phyloP scores from a whole-genome alignment of 2,797 vertebrate species.

The Cottoperca gobio region DNA sequence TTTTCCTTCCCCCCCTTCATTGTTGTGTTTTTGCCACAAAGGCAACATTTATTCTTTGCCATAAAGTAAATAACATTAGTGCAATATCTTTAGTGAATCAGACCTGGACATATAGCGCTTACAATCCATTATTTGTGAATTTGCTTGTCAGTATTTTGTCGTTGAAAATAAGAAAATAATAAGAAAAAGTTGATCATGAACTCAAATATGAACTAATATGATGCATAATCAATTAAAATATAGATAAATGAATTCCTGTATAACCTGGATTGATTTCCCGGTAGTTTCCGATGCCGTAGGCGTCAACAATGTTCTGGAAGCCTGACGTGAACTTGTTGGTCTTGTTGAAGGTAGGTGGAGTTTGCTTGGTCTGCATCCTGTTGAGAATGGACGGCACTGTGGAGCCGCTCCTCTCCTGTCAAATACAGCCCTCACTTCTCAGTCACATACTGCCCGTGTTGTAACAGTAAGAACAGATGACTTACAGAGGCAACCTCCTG shows the following conservation, averaged over 20 bases:
- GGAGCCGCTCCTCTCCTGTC: constrained; percentile 95
- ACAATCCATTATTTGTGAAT: too few species aligned
- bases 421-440: constrained; percentile 16
- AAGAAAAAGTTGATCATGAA: too few species aligned
- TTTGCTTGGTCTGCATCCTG: constrained; percentile 98
- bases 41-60: too few species aligned
- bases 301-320: constrained; percentile 98
- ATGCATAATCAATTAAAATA: not conserved
- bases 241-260: not conserved
- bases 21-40: too few species aligned
- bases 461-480: not conserved
- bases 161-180: too few species aligned
- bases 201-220: not conserved
- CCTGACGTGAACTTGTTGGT: constrained; percentile 98
- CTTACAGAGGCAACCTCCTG: not conserved
- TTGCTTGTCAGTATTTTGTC: too few species aligned
- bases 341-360: constrained; percentile 97
- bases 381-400: constrained; percentile 98
- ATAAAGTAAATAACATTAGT: too few species aligned
- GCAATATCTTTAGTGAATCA: too few species aligned
- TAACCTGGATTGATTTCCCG: constrained; percentile 97
- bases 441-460: not conserved
- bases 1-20: too few species aligned
- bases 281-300: constrained; percentile 96
- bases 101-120: too few species aligned